Evolutionary conservation across 2,888 invertebrate species (phyloP), one percentile per base, ranked within the genome.

Genomic region (Microctonus aethiopoides): DNA sequence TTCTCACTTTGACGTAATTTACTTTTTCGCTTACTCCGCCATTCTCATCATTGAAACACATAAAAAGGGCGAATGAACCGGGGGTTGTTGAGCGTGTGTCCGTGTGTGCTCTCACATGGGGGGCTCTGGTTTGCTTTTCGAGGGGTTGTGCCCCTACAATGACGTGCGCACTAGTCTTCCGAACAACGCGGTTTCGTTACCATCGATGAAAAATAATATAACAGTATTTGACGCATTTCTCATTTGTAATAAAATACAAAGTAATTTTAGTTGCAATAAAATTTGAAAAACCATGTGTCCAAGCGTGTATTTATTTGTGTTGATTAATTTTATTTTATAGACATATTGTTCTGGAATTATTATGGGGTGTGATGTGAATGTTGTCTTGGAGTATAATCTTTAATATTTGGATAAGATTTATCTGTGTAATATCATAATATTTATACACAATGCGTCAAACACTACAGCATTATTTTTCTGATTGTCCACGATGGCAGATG

Each of bases 401-500:
- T 68, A 41, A 66, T 46, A 36, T 54, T 29, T 68, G 56, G 4
- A 41, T 54, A 22, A 56, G 52, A 13, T 39, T 60, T 29, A 29
- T 29, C n/a, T 5, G 29, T 29, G 29, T 29, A 5, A 5, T 29
- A 9, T 20, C 6, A 7, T n/a, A 16, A 46, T 46, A 46, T n/a
- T 16, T 46, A 46, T 7, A 16, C 57, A 80, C 79, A 71, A 81
- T 78, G 77, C 78, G 81, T 41, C 75, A 74, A 52, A 75, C 79
- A 51, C 77, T 81, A 41, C 73, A 75, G 41, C 77, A 76, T 39
- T 86, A 83, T 60, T 84, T 84, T 70, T 79, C 82, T 32, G 84
- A 83, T 56, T 81, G 81, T 32, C 76, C 84, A 64, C 79, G 82
- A 75, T 86, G 86, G 86, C 86, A 85, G 74, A 86, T 86, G 86